These are phyloP conservation scores for Drosophila barbarae DNA, from an alignment of 2,888 invertebrate genomes.

Conservation along the genomic window DNA sequence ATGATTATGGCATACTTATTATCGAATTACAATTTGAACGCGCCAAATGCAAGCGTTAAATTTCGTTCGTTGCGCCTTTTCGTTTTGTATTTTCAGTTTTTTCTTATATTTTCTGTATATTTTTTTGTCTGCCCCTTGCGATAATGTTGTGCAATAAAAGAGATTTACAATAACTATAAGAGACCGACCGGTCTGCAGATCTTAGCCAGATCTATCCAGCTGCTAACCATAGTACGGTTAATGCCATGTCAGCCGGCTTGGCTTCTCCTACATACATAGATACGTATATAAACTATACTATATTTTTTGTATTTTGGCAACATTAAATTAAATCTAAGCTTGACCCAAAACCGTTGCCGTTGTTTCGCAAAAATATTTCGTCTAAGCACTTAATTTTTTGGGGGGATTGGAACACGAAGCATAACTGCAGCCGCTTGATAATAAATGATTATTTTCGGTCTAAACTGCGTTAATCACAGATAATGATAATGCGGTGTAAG, in stretches of 20 bases:
- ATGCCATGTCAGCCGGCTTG: constrained; percentile 23
- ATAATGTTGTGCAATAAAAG: constrained; percentile 67
- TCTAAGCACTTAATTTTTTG: constrained; percentile 69
- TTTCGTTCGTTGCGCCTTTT: constrained; percentile 45
- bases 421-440: constrained; percentile 49
- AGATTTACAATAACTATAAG: constrained; percentile 58
- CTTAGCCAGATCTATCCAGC: constrained; percentile 30
- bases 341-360: constrained; percentile 58
- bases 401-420: constrained; percentile 24
- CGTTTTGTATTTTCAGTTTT: neutral
- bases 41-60: constrained; percentile 55
- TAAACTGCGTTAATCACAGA: constrained; percentile 71
- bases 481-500: constrained; percentile 59
- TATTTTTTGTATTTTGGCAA: constrained; percentile 24
- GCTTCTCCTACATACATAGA: constrained; percentile 42
- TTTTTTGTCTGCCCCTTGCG: constrained; percentile 44
- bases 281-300: neutral
- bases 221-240: constrained; percentile 34
- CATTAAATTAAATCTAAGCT: constrained; percentile 70
- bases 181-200: constrained; percentile 31
- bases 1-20: constrained; percentile 70
- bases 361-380: constrained; percentile 58
- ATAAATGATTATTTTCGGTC: constrained; percentile 72
- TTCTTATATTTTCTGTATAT: neutral
- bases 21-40: constrained; percentile 62